phyloP scores from a whole-genome alignment of 2,797 vertebrate genomes.

The Calcarius lapponicus region DNA sequence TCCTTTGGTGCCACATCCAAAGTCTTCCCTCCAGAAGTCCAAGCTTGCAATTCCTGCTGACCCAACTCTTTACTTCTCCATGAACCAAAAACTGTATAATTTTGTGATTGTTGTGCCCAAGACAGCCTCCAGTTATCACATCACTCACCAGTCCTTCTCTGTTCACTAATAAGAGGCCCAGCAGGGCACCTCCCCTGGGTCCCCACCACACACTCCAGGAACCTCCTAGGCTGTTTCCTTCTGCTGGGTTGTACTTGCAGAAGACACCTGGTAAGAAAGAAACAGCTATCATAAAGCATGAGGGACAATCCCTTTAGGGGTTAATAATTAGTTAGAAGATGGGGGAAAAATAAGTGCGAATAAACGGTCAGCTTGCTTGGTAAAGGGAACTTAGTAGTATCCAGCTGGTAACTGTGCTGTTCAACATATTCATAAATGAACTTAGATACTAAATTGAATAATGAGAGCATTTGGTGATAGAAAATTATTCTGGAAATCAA shows the following conservation, averaged over 20 bases:
- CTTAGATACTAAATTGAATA: constrained; percentile 59
- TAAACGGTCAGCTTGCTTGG: constrained; percentile 21
- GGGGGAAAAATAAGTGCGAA: neutral
- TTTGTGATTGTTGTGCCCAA: neutral
- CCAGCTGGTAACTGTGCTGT: constrained; percentile 53
- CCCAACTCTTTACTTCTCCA: neutral
- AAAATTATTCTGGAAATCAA: constrained; percentile 64
- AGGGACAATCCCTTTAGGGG: neutral
- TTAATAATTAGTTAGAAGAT: constrained; percentile 39
- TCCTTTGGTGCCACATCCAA: neutral
- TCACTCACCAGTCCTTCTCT: neutral
- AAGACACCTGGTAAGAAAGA: neutral
- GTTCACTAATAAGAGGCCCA: neutral
- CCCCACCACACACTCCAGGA: neutral
- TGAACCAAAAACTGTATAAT: neutral
- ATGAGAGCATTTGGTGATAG: constrained; percentile 57
- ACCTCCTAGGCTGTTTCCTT: neutral
- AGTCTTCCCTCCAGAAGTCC: neutral
- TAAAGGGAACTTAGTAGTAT: constrained; percentile 12
- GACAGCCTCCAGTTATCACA: neutral
- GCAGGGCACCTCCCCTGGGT: neutral
- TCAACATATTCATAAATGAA: constrained; percentile 56
- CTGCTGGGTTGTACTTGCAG: neutral
- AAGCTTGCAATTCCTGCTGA: neutral
- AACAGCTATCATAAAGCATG: neutral